Evolutionary conservation across 2,113 vertebrate species (phyloP).

Genomic region (Poecile atricapillus): DNA sequence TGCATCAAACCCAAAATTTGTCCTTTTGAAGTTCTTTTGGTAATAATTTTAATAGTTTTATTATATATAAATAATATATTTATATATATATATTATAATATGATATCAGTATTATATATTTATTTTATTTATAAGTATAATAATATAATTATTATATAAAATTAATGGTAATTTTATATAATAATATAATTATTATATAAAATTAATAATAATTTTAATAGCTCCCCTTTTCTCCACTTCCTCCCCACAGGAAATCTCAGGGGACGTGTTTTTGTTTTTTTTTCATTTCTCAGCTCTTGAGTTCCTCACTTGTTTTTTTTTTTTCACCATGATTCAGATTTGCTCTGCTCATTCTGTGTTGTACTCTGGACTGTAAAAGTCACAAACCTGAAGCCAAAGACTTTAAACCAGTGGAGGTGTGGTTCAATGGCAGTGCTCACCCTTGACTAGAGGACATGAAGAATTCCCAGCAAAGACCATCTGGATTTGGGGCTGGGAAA

Average conservation of each 20-base stretch:
- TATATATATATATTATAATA: no score
- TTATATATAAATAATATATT: no score
- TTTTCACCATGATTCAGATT: not conserved
- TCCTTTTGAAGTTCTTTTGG: not conserved
- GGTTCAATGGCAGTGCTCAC: not conserved
- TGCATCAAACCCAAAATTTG: not conserved
- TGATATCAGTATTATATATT: no score
- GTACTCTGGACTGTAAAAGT: not conserved
- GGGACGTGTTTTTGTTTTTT: not conserved
- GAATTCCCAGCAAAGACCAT: not conserved
- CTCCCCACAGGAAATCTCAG: not conserved
- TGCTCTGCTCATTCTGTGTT: not conserved
- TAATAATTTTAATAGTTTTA: not conserved
- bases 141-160: no score
- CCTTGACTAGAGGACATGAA: not conserved
- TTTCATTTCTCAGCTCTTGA: not conserved
- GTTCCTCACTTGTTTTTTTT: not conserved
- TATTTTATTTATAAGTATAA: no score
- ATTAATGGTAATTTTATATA: no score
- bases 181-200: no score
- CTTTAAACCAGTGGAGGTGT: not conserved
- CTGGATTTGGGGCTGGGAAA: not conserved
- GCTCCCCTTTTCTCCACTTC: not conserved
- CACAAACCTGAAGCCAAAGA: not conserved
- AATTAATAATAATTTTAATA: not conserved